Conservation (phyloP, 2,888 invertebrate species). For the Zaprionus obscuricornis region DNA sequence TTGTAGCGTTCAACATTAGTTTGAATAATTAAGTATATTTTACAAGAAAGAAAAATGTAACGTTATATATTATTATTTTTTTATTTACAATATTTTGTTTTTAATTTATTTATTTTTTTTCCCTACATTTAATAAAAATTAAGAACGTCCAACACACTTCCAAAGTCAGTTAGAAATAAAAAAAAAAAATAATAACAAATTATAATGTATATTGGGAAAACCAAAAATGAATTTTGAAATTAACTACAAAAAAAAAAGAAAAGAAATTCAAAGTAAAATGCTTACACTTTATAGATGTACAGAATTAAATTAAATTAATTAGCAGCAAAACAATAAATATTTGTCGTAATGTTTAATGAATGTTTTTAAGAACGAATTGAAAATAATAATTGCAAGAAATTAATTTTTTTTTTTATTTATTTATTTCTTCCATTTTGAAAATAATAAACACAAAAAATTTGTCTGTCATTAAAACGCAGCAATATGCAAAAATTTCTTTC, state of each 20-base stretch:
- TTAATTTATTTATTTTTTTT: constrained; percentile 19
- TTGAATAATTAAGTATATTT: too few species aligned
- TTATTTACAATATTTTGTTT: too few species aligned
- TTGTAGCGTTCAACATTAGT: not conserved
- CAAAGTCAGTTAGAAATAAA: constrained; percentile 34
- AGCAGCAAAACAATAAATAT: too few species aligned
- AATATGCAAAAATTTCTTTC: constrained; percentile 35
- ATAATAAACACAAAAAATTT: constrained; percentile 8
- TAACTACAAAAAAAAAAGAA: constrained; percentile 8
- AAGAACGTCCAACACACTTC: constrained; percentile 39
- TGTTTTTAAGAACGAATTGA: not conserved
- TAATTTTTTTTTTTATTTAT: too few species aligned
- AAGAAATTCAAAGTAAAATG: too few species aligned
- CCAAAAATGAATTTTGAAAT: constrained; percentile 40
- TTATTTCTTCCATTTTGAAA: constrained; percentile 42
- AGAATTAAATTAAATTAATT: constrained; percentile 13
- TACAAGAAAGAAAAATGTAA: too few species aligned
- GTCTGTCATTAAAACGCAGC: constrained; percentile 16
- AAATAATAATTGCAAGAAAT: constrained; percentile 15
- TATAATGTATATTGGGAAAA: constrained; percentile 27
- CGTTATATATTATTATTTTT: too few species aligned
- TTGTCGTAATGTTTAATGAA: constrained; percentile 8
- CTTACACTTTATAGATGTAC: constrained; percentile 46
- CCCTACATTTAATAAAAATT: not conserved
- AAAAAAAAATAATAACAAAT: constrained; percentile 36